These are phyloP conservation scores for Celastrina argiolus DNA, from an alignment of 2,888 invertebrate genomes.

Conservation along the genomic window DNA sequence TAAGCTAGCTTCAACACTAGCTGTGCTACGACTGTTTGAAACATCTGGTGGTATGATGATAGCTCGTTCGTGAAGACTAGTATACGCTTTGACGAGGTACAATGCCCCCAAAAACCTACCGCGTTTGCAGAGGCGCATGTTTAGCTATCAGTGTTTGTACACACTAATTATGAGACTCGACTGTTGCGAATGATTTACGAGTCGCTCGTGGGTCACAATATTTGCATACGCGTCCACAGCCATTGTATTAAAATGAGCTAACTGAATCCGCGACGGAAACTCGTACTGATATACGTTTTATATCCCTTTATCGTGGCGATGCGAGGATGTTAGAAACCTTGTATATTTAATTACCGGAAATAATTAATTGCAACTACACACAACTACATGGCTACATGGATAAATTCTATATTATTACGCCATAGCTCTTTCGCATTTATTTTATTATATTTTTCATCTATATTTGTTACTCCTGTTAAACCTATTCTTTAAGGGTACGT, in stretches of 20 bases:
- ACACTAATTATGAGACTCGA: background rate
- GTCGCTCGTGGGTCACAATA: background rate
- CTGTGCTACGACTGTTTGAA: background rate
- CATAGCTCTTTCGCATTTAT: too few species aligned
- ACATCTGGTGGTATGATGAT: background rate
- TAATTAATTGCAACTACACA: background rate
- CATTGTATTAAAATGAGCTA: slow-evolving; percentile 17
- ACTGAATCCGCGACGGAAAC: background rate
- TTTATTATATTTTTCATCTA: too few species aligned
- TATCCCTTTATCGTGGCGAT: background rate
- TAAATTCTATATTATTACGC: too few species aligned
- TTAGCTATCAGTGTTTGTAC: background rate
- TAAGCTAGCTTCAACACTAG: slow-evolving; percentile 1
- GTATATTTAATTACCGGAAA: slow-evolving; percentile 22
- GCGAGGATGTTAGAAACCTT: background rate
- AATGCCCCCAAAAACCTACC: background rate
- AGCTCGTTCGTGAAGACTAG: background rate
- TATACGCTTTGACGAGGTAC: background rate
- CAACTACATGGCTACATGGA: too few species aligned
- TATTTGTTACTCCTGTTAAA: too few species aligned
- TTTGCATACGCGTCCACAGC: background rate
- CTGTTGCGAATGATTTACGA: background rate
- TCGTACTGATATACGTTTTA: background rate
- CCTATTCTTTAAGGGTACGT: too few species aligned
- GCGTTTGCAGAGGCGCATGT: background rate